These are phyloP conservation scores for Melitaea cinxia DNA, from an alignment of 1,140 invertebrate species.

Conservation along the genomic window DNA sequence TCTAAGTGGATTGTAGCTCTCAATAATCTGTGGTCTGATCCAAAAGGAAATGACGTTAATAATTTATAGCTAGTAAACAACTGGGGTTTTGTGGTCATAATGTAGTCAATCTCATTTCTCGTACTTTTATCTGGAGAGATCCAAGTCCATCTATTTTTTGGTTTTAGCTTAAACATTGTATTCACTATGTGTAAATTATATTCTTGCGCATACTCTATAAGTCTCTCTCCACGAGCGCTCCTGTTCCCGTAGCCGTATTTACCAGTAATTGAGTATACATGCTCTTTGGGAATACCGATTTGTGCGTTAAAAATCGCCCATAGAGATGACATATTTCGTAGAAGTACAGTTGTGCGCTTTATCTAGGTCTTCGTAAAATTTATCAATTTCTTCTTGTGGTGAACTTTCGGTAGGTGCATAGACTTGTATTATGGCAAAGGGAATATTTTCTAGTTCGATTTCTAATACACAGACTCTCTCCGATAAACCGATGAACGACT, in stretches of 20 bases:
- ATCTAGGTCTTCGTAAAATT: neutral
- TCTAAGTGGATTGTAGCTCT: slow-evolving; percentile 39
- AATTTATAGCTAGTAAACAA: slow-evolving; percentile 39
- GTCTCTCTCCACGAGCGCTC: slow-evolving; percentile 35
- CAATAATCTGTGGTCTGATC: slow-evolving; percentile 43
- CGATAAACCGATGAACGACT: neutral
- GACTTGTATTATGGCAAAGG: slow-evolving; percentile 35
- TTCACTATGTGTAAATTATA: neutral
- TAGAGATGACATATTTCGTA: slow-evolving; percentile 30
- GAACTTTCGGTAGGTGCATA: slow-evolving; percentile 39
- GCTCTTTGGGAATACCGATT: slow-evolving; percentile 24
- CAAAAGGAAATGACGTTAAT: slow-evolving; percentile 33
- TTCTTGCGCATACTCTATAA: slow-evolving; percentile 38
- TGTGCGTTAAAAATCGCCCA: slow-evolving; percentile 36
- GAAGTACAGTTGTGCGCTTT: slow-evolving; percentile 29
- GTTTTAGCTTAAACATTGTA: neutral
- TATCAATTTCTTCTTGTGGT: slow-evolving; percentile 13
- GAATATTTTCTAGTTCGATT: slow-evolving; percentile 29
- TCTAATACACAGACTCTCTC: slow-evolving; percentile 35
- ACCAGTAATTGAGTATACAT: slow-evolving; percentile 22
- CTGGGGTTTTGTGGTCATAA: slow-evolving; percentile 26
- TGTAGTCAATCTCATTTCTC: slow-evolving; percentile 32
- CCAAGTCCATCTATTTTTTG: slow-evolving; percentile 28
- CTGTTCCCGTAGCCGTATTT: slow-evolving; percentile 35
- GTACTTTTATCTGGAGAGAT: slow-evolving; percentile 27